Evolutionary conservation across 2,113 vertebrate species (phyloP), one percentile per base, ranked within the genome.

Genomic region (Malurus elegans): DNA sequence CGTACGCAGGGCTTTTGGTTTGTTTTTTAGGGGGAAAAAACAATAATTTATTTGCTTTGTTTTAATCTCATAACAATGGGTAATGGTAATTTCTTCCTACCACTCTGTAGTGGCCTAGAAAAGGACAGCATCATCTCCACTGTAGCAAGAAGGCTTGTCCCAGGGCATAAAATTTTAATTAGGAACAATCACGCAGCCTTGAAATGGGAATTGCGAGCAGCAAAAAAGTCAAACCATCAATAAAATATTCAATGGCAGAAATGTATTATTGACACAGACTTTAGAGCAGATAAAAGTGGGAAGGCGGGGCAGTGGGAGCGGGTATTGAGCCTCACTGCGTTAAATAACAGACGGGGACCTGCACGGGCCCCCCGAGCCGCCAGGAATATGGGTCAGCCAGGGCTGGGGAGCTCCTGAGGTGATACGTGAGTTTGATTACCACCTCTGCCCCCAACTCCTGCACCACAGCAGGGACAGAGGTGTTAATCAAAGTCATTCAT

Each of bases 191-290:
- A 95, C 15, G 82, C 95, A 95, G 96, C 93, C 96, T 96, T 81
- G 78, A 96, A 97, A 96, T 93, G 94, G 96, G 95, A 95, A 96
- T 93, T 88, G 95, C 6, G 75, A 95, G 94, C 96, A 84, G 95
- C 86, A 88, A 92, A 95, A 93, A 89, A 95, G 91, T 89, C 95
- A 96, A 97, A 75, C 94, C 96, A 96, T 97, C 95, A 97, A 97
- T 97, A 97, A 97, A 97, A 97, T 96, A 97, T 97, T 97, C 95
- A 95, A 92, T 96, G 94, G 93, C 93, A 95, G 96, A 94, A 92
- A 94, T 97, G 95, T 90, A 93, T 96, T 96, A 97, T 96, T 97
- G 96, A 96, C 90, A 88, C 83, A 81, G 96, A 60, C 92, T 95
- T 92, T 81, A 70, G 89, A 94, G 79, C 78, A 80, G 84, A 65